Evolutionary conservation across 2,797 vertebrate genomes (phyloP).

Genomic region (Natrix natrix): DNA sequence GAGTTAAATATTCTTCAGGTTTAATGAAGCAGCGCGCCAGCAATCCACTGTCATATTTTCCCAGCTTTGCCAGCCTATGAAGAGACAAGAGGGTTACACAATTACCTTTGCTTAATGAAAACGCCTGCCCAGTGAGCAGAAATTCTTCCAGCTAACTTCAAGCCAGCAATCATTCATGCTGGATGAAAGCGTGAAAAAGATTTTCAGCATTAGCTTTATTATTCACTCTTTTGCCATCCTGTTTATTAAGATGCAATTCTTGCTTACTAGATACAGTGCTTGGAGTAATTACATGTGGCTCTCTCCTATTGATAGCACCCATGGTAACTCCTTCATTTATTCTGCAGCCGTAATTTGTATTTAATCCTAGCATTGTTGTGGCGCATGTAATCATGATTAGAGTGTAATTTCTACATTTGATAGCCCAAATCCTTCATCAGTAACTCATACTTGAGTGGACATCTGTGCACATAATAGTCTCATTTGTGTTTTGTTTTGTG

Average conservation of each 20-base stretch:
- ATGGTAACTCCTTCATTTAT: background rate
- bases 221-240: background rate
- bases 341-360: background rate
- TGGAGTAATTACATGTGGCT: background rate
- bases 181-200: conserved; percentile 24
- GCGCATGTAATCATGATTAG: background rate
- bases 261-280: conserved; percentile 18
- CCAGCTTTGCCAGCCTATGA: conserved; percentile 42
- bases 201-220: conserved; percentile 12
- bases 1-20: conserved; percentile 13
- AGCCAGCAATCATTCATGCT: conserved; percentile 25
- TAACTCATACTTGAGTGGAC: background rate
- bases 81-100: conserved; percentile 50
- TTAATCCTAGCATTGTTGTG: background rate
- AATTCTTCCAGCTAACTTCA: conserved; percentile 49
- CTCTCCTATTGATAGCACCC: background rate
- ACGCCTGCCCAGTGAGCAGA: conserved; percentile 43
- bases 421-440: background rate
- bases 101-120: conserved; percentile 59
- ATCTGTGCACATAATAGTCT: background rate
- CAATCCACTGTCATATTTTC: conserved; percentile 45
- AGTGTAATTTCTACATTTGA: background rate
- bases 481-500: background rate
- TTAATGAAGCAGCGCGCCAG: conserved; percentile 39
- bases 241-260: conserved; percentile 26